Evolutionary conservation across 2,113 vertebrate species (phyloP).

Genomic region (Upupa epops): DNA sequence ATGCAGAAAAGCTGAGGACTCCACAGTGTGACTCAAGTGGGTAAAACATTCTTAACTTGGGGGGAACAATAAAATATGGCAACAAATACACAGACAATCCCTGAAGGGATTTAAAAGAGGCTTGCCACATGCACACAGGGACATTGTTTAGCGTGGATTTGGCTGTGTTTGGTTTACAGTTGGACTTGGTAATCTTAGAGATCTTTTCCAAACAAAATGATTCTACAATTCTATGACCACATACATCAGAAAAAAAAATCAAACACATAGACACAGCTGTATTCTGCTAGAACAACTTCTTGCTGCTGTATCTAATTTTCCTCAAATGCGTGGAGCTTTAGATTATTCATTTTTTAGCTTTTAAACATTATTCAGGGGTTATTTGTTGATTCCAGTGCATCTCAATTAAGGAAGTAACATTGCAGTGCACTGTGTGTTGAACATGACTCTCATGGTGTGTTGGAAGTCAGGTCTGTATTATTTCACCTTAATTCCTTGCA

Average conservation of each 20-base stretch:
- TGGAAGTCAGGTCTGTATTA: not conserved
- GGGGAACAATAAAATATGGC: not conserved
- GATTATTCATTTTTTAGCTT: not conserved
- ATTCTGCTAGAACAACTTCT: not conserved
- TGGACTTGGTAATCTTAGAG: not conserved
- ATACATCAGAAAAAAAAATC: not conserved
- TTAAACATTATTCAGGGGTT: not conserved
- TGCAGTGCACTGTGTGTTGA: not conserved
- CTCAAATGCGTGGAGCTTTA: not conserved
- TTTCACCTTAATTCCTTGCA: not conserved
- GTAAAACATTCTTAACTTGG: not conserved
- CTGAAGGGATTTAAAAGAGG: not conserved
- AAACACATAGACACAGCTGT: not conserved
- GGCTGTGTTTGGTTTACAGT: not conserved
- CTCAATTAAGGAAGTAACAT: not conserved
- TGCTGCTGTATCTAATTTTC: not conserved
- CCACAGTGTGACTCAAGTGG: not conserved
- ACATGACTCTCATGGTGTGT: not conserved
- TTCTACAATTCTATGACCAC: not conserved
- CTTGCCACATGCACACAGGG: rapidly evolving
- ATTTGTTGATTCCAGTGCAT: not conserved
- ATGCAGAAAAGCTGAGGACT: not conserved
- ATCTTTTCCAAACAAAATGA: not conserved
- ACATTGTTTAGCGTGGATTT: not conserved
- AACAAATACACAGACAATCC: not conserved